These are phyloP conservation scores for Drosophila testacea DNA, from an alignment of 2,888 invertebrate species.

Conservation along the genomic window DNA sequence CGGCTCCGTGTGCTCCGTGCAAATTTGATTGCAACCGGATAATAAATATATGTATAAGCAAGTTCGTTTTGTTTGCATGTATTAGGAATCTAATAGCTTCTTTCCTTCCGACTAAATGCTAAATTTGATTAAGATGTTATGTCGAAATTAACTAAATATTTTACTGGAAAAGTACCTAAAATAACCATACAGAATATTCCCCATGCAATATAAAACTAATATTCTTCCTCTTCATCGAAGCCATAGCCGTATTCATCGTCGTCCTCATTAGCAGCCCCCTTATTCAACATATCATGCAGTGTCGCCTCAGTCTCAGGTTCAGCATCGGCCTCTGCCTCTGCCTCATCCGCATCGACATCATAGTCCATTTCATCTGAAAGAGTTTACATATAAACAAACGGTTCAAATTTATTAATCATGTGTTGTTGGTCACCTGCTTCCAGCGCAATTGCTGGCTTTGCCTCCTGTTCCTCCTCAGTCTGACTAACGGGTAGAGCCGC, in stretches of 20 bases:
- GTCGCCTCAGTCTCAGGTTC: conserved; percentile 86
- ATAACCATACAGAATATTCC: conserved; percentile 16
- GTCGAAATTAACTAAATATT: background rate
- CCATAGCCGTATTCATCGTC: conserved; percentile 90
- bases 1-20: no score
- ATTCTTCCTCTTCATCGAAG: conserved; percentile 90
- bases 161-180: background rate
- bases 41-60: no score
- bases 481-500: conserved; percentile 75
- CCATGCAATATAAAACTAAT: conserved; percentile 53
- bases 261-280: conserved; percentile 87
- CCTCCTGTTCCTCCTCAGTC: conserved; percentile 51
- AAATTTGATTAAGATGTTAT: no score
- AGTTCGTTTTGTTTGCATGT: no score
- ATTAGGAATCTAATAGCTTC: no score
- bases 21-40: no score
- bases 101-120: no score
- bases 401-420: background rate
- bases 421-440: conserved; percentile 69
- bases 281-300: conserved; percentile 87
- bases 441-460: conserved; percentile 59
- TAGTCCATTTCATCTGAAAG: conserved; percentile 80
- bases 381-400: background rate
- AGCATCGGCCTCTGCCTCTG: conserved; percentile 74
- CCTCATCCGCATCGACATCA: conserved; percentile 70